A percentile compares a stretch with the other conserved stretches of the same genome.
These are phyloP conservation scores for Lepus oiostolus DNA, from an alignment of 2,797 vertebrate species.

Conservation along the genomic window DNA sequence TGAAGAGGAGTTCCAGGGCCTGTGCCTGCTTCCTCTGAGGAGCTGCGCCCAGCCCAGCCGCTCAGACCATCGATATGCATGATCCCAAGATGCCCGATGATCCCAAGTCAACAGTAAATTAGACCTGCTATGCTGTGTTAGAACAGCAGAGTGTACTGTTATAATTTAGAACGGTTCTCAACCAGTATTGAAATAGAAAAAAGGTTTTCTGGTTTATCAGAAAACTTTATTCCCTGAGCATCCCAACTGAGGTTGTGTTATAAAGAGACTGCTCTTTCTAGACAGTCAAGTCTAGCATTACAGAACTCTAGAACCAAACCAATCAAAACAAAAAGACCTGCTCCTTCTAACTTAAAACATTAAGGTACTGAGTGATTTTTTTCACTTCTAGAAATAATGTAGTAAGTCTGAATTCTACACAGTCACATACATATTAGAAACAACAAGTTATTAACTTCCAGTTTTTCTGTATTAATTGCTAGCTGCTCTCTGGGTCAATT, in stretches of 20 bases:
- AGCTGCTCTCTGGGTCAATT: slow-evolving; percentile 40
- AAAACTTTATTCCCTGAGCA: slow-evolving; percentile 72
- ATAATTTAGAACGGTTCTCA: slow-evolving; percentile 34
- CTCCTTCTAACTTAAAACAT: not conserved
- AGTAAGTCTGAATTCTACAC: not conserved
- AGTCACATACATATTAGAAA: not conserved
- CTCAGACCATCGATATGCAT: accelerated
- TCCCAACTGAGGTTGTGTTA: slow-evolving; percentile 12
- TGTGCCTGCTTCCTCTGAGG: not conserved
- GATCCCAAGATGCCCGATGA: not conserved
- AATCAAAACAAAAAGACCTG: slow-evolving; percentile 7
- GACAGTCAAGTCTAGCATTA: not conserved
- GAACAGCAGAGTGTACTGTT: not conserved
- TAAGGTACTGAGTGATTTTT: slow-evolving; percentile 29
- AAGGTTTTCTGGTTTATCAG: slow-evolving; percentile 49
- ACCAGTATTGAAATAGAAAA: slow-evolving; percentile 47
- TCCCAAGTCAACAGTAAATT: not conserved
- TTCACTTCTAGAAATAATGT: slow-evolving; percentile 59
- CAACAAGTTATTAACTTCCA: not conserved
- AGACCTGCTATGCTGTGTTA: not conserved
- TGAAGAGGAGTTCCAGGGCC: slow-evolving; percentile 44
- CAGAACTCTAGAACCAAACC: not conserved
- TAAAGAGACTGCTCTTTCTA: not conserved
- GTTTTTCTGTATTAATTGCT: slow-evolving; percentile 32
- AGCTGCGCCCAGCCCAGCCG: not conserved